A percentile compares a stretch with the other conserved stretches of the same genome.
phyloP scores from a whole-genome alignment of 2,113 vertebrate species.

The Callipepla squamata region DNA sequence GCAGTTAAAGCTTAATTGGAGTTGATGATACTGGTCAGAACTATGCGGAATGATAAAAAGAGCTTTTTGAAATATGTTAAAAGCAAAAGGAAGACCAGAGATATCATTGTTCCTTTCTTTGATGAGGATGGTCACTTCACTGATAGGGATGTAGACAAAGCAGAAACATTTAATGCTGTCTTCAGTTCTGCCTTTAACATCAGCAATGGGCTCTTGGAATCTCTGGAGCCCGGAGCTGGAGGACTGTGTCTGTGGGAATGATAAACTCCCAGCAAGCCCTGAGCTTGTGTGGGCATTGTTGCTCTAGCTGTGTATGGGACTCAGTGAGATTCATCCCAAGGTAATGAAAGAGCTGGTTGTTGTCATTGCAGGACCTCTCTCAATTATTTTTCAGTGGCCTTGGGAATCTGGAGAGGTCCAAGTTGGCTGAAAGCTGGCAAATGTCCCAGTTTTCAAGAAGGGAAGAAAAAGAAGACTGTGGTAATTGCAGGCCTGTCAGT shows the following conservation, averaged over 20 bases:
- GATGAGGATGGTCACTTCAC: not conserved
- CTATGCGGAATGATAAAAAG: not conserved
- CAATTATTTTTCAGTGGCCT: no score
- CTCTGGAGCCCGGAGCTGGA: not conserved
- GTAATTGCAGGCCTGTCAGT: no score
- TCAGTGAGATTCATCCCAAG: not conserved
- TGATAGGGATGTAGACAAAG: not conserved
- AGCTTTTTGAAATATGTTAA: not conserved
- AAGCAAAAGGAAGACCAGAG: not conserved
- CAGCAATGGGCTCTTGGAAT: not conserved
- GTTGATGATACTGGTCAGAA: not conserved
- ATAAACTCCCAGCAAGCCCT: not conserved
- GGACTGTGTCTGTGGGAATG: not conserved
- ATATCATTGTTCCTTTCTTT: not conserved
- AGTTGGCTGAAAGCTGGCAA: no score
- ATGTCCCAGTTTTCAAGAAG: no score
- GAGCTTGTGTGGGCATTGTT: not conserved
- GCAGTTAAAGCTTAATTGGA: not conserved
- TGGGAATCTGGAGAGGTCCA: no score
- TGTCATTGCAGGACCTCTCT: no score
- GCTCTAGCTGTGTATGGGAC: not conserved
- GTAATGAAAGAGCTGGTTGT: not conserved
- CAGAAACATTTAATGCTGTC: not conserved
- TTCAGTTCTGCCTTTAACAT: not conserved
- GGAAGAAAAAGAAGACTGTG: no score